Conservation (phyloP, 2,113 vertebrate species). For the Cynoglossus semilaevis region DNA sequence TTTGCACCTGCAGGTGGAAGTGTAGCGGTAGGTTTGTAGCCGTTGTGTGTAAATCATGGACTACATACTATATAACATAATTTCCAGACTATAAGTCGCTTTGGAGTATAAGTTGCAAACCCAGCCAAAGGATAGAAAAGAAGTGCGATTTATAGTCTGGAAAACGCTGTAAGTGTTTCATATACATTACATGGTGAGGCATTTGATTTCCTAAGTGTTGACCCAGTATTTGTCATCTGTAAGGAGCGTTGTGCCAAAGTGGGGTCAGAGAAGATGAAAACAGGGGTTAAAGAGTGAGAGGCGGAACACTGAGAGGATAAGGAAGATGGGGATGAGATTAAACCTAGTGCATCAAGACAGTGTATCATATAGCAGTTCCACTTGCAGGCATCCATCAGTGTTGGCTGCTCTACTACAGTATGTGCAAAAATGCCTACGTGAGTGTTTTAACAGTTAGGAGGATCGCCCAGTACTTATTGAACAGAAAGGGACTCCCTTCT, state of each 20-base stretch:
- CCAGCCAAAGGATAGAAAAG: no score
- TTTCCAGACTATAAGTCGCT: conserved; percentile 21
- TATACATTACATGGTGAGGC: conserved; percentile 28
- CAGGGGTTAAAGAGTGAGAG: conserved; percentile 63
- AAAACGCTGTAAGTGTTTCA: conserved; percentile 41
- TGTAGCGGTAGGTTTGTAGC: no score
- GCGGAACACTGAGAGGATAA: conserved; percentile 59
- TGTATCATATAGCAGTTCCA: conserved; percentile 77
- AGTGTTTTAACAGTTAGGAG: conserved; percentile 66
- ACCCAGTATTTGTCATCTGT: conserved; percentile 45
- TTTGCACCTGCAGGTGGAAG: conserved; percentile 51
- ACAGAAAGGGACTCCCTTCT: conserved; percentile 66
- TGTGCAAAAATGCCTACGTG: conserved; percentile 34
- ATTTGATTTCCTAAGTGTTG: conserved; percentile 71
- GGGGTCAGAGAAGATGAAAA: conserved; percentile 61
- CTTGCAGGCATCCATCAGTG: conserved; percentile 74
- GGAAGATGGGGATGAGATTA: conserved; percentile 58
- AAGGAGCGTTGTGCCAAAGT: conserved; percentile 33
- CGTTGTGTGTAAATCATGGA: no score
- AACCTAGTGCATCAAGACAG: conserved; percentile 75
- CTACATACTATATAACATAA: not conserved
- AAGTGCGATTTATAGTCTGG: no score
- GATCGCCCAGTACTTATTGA: conserved; percentile 72
- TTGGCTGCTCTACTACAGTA: conserved; percentile 67
- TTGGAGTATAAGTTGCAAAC: no score